Conservation (phyloP, 2,113 vertebrate species). For the Oenanthe oenanthe region DNA sequence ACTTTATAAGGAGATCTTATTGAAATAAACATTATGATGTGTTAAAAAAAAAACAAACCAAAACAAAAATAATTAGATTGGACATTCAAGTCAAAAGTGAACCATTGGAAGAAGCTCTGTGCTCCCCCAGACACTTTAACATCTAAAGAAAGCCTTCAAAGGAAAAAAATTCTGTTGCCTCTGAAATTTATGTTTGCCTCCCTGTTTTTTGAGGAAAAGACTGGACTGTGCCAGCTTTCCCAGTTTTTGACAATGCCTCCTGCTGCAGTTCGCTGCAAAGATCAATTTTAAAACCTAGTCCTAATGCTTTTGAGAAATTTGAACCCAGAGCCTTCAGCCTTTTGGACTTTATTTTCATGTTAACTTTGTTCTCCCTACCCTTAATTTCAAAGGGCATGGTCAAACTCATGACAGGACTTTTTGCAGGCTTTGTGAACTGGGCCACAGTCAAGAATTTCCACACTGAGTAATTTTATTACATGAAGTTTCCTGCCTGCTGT, state of each 20-base stretch:
- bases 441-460: constrained; percentile 43
- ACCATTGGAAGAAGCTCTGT: not conserved
- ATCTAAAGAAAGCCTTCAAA: not conserved
- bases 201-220: not conserved
- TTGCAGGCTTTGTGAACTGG: constrained; percentile 13
- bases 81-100: not conserved
- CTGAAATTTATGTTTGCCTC: not conserved
- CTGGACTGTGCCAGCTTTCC: not conserved
- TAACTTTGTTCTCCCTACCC: not conserved
- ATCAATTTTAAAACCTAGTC: not conserved
- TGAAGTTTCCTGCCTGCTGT: constrained; percentile 6
- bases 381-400: not conserved
- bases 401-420: not conserved
- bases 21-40: not conserved
- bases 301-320: not conserved
- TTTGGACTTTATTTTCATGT: not conserved
- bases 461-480: constrained; percentile 27
- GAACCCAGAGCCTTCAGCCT: not conserved
- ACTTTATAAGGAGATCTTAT: not conserved
- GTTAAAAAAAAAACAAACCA: not conserved
- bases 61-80: not conserved
- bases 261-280: not conserved
- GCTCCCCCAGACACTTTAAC: not conserved
- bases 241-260: not conserved
- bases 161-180: not conserved